Conservation (phyloP, 2,888 invertebrate genomes). For the Temnothorax rugatulus region DNA sequence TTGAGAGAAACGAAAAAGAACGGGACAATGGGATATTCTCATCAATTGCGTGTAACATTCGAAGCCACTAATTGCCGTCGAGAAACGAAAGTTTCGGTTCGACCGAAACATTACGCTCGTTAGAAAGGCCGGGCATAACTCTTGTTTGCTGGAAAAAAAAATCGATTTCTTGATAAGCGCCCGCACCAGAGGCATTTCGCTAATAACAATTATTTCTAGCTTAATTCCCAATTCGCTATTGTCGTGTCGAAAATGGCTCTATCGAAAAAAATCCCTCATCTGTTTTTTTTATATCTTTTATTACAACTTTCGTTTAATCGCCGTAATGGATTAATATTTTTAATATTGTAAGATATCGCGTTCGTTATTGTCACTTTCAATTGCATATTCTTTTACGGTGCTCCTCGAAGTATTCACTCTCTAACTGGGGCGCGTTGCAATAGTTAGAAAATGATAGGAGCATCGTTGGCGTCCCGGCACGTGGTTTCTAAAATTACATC, state of each 20-base stretch:
- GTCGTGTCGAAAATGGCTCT: background rate
- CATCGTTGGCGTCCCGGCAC: conserved; percentile 1
- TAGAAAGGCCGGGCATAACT: conserved; percentile 63
- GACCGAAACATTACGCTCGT: conserved; percentile 40
- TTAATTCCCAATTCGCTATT: conserved; percentile 18
- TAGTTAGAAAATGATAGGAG: background rate
- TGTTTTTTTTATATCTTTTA: background rate
- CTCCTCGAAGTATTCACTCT: background rate
- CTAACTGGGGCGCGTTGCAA: background rate
- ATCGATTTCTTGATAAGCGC: conserved; percentile 78
- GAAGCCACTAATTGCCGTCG: conserved; percentile 44
- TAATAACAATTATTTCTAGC: conserved; percentile 71
- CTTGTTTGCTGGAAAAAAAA: conserved; percentile 68
- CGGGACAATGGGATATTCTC: conserved; percentile 49
- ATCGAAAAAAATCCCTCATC: background rate
- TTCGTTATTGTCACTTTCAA: background rate
- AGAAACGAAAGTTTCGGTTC: conserved; percentile 69
- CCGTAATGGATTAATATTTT: background rate
- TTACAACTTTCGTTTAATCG: background rate
- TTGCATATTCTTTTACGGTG: background rate
- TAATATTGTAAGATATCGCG: background rate
- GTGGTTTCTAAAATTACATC: conserved; percentile 42
- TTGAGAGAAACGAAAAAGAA: conserved; percentile 33
- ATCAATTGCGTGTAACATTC: conserved; percentile 50
- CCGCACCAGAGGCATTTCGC: conserved; percentile 65